Evolutionary conservation across 2,797 vertebrate species (phyloP), one percentile per base, ranked within the genome.

Genomic region (Danio tinwini): DNA sequence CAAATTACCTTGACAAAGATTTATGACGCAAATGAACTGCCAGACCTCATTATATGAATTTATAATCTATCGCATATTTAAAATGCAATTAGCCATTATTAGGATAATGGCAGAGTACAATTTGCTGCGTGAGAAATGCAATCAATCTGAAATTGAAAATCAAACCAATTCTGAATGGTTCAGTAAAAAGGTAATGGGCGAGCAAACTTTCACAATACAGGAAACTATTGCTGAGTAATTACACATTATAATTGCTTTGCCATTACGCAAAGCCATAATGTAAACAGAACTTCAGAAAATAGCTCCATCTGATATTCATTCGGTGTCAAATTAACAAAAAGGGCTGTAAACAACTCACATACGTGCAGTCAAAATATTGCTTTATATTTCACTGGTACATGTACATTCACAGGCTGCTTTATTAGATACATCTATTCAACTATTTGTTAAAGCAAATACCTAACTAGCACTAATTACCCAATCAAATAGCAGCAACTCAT

Each of bases 31-130:
- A 90, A 88, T 87, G 89, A 90, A 92, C 91, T 90, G 89, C 89
- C 85, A 88, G 86, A 88, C 80, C 89, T 89, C 89, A 83, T 92
- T 92, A 89, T 88, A 85, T 42, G 74, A 81, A 84, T 91, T 90
- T 86, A 89, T 93, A 92, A 94, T 93, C 87, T 91, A 91, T 92
- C 90, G 91, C 88, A 87, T 93, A 90, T 91, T 94, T 92, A 93
- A 92, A 93, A 93, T 89, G 90, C 91, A 93, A 93, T 94, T 92
- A 93, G 84, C 87, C 85, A 89, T 92, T 90, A 91, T 92, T 91
- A 91, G 87, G 87, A 86, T 92, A 92, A 93, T 91, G 86, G 85
- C 76, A 83, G 87, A 89, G 89, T 89, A 88, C 88, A 86, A 92
- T 90, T 86, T 87, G 83, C 74, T 83, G 85, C 82, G 76, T 84